Conservation (phyloP, 2,888 invertebrate species). For the Ischnus inquisitorius region DNA sequence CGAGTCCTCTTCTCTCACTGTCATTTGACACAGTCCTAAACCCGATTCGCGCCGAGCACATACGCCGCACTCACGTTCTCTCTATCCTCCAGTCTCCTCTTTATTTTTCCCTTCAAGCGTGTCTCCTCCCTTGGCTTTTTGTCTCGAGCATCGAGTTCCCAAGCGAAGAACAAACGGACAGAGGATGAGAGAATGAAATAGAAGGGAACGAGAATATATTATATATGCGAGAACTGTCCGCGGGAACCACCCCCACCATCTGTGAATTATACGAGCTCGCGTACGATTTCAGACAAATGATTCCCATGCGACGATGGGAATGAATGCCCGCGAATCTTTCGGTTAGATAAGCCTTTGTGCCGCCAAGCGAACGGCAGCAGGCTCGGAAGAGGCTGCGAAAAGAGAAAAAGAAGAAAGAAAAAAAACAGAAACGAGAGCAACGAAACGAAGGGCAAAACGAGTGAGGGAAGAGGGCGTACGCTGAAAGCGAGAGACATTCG, state of each 20-base stretch:
- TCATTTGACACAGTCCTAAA: constrained; percentile 85
- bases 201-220: constrained; percentile 65
- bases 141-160: constrained; percentile 81
- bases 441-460: constrained; percentile 36
- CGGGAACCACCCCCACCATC: constrained; percentile 56
- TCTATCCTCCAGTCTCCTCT: constrained; percentile 48
- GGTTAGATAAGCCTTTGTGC: constrained; percentile 81
- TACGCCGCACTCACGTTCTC: constrained; percentile 60
- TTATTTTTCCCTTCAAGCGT: constrained; percentile 56
- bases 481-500: constrained; percentile 63
- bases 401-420: constrained; percentile 32
- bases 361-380: constrained; percentile 67
- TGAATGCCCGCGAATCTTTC: constrained; percentile 81
- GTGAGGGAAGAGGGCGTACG: constrained; percentile 23
- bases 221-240: constrained; percentile 62
- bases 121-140: constrained; percentile 78
- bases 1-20: constrained; percentile 73
- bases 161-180: constrained; percentile 82
- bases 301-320: constrained; percentile 74
- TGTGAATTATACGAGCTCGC: constrained; percentile 37
- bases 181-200: constrained; percentile 51
- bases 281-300: constrained; percentile 64
- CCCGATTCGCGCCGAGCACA: constrained; percentile 82
- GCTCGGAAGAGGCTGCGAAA: constrained; percentile 59
- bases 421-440: constrained; percentile 24